Conservation (phyloP, 1,140 invertebrate species). For the Drosophila setifemur region DNA sequence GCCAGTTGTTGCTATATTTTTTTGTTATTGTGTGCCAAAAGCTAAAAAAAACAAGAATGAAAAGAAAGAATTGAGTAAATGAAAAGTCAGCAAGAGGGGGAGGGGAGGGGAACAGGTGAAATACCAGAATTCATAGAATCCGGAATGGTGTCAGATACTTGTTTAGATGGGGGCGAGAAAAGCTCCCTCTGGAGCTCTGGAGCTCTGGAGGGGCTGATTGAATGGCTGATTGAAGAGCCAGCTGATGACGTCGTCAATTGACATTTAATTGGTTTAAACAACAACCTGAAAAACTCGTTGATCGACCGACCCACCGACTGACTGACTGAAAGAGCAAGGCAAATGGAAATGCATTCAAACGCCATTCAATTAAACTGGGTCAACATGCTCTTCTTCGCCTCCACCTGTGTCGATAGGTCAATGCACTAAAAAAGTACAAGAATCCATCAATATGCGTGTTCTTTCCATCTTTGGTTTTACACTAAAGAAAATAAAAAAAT, state of each 20-base stretch:
- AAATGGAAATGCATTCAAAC: constrained; percentile 48
- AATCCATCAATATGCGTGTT: background rate
- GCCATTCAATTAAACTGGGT: constrained; percentile 48
- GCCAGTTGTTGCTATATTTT: constrained; percentile 42
- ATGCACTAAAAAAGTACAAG: constrained; percentile 26
- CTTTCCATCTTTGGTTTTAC: background rate
- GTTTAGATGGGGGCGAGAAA: constrained; percentile 1
- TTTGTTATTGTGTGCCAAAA: constrained; percentile 48
- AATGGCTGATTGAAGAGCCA: constrained; percentile 28
- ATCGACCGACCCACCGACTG: constrained; percentile 14
- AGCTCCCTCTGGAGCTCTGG: too few species aligned
- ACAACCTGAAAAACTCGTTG: constrained; percentile 32
- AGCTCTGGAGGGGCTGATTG: constrained; percentile 9
- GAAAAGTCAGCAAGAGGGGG: background rate
- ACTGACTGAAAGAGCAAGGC: constrained; percentile 5
- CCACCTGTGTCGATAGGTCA: constrained; percentile 53
- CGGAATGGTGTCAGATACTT: constrained; percentile 15
- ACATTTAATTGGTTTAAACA: constrained; percentile 52
- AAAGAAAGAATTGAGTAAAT: background rate
- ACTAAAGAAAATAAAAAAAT: too few species aligned
- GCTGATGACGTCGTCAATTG: constrained; percentile 66
- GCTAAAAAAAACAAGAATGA: constrained; percentile 26
- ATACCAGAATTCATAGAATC: constrained; percentile 5
- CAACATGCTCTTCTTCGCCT: constrained; percentile 28
- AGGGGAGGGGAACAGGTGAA: background rate